phyloP scores from a whole-genome alignment of 2,113 vertebrate species.

The Phyllostomus discolor region DNA sequence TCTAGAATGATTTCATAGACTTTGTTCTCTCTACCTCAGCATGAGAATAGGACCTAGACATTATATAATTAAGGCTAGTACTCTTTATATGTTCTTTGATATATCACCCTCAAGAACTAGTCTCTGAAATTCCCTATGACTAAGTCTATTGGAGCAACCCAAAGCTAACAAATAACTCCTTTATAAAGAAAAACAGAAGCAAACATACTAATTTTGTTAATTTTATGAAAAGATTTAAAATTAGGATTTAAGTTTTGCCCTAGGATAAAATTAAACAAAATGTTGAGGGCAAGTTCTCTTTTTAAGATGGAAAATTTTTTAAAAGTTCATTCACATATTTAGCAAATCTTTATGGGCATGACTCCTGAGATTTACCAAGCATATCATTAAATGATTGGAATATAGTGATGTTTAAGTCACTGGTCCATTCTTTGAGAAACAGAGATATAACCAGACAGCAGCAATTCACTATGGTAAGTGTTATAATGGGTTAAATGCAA shows the following conservation, averaged over 20 bases:
- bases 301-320: not conserved
- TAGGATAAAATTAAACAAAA: not conserved
- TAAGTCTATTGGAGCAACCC: not conserved
- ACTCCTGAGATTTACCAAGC: not conserved
- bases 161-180: not conserved
- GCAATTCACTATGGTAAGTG: not conserved
- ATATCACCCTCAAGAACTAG: not conserved
- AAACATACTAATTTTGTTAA: not conserved
- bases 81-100: not conserved
- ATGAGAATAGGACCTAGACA: not conserved
- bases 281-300: not conserved
- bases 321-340: not conserved
- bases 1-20: not conserved
- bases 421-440: not conserved
- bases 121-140: not conserved
- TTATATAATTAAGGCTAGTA: not conserved
- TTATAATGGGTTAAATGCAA: not conserved
- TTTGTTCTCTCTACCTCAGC: not conserved
- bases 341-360: not conserved
- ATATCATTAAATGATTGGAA: not conserved
- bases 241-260: not conserved
- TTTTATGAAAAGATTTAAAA: not conserved
- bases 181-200: not conserved
- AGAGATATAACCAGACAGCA: not conserved
- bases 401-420: not conserved